Evolutionary conservation across 2,888 invertebrate species (phyloP).

Genomic region (Smittia aterrima): DNA sequence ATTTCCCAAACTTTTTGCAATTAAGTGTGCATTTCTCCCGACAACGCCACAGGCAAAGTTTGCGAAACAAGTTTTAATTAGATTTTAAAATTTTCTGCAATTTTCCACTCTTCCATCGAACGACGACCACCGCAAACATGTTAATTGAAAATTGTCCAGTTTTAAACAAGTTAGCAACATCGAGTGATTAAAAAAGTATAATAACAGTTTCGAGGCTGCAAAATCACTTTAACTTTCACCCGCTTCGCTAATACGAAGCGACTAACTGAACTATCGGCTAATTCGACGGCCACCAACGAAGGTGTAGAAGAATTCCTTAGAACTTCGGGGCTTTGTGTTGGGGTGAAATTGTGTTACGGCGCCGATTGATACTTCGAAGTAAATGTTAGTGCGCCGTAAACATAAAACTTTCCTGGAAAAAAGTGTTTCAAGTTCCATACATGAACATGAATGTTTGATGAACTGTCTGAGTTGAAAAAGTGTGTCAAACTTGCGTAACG

Average conservation of each 20-base stretch:
- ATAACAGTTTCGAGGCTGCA: neutral
- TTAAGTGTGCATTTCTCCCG: neutral
- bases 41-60: neutral
- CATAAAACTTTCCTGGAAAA: neutral
- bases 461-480: neutral
- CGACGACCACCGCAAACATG: neutral
- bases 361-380: neutral
- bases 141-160: neutral
- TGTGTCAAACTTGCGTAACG: slow-evolving; percentile 6
- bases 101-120: neutral
- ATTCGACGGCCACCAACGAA: neutral
- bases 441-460: slow-evolving; percentile 6
- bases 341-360: neutral
- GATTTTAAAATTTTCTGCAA: neutral
- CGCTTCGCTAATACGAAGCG: neutral
- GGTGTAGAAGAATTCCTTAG: neutral
- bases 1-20: neutral
- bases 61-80: neutral
- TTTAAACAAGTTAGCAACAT: neutral
- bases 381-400: neutral
- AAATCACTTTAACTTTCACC: neutral
- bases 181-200: neutral
- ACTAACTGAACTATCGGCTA: neutral
- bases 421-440: slow-evolving; percentile 18
- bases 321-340: neutral